Base-by-base conservation (phyloP, 2,797 vertebrate species). In the Lepilemur ruficaudatus region DNA sequence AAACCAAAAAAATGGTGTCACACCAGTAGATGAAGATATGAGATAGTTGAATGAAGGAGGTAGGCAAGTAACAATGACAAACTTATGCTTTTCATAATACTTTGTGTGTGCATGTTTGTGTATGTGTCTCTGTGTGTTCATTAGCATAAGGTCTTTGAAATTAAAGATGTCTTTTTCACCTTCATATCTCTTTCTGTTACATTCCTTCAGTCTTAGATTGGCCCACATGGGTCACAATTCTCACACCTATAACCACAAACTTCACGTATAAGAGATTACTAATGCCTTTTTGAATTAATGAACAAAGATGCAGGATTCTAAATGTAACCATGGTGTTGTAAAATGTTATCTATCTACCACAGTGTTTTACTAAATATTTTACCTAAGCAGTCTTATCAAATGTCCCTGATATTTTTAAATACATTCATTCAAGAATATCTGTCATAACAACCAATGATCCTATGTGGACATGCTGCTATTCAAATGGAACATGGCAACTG, bases 361-460 rank as follows among this genome's bases (percentile, higher is more conserved):
- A 57, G 20, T 88, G 4, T 61, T 87, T 75, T 28, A 35, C 25
- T 73, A 94, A 94, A 80, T 76, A 70, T 84, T 93, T 69, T 43
- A 32, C 6, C 61, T 55, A 93, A 88, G 76, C 5, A 50, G 57
- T 65, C 94, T 95, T 80, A 46, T 80, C 70, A 80, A 4, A 73
- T 81, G 30, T n/a, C 67, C 41, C 22, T 86, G 8, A 28, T 84
- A 75, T 61, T 20, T 90, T 61, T 55, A 50, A 94, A 80, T 41
- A 78, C 2, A 84, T 83, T 93, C 2, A 84, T 83, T 93, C 32
- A 52, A 96, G 52, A 11, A 59, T 70, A 78, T 59, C 17, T 50
- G 50, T 69, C 86, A 76, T 81, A 79, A 91, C 50, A 94, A 63
- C 70, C 35, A 69, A 86, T 91, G 65, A 69, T 12, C 30, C 0